These are phyloP conservation scores for Athene cunicularia DNA, from an alignment of 2,113 vertebrate genomes.

Conservation along the genomic window DNA sequence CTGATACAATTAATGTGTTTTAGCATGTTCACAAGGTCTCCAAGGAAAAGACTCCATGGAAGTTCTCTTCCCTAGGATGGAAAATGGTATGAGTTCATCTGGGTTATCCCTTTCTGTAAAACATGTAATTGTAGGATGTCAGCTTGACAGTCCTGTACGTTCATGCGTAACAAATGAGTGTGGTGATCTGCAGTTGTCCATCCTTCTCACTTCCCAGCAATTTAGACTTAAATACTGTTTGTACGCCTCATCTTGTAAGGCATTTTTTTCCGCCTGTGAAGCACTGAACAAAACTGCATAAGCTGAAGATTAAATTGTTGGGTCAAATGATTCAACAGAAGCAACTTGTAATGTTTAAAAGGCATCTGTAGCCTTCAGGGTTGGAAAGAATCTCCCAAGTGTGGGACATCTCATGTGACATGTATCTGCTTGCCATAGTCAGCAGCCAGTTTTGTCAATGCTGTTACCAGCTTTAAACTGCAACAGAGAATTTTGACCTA, in stretches of 20 bases:
- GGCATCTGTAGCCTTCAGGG: background rate
- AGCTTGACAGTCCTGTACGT: background rate
- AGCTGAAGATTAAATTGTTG: background rate
- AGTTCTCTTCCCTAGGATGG: background rate
- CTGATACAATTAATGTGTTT: background rate
- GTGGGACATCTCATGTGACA: fast-evolving
- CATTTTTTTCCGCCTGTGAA: background rate
- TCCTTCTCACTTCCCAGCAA: background rate
- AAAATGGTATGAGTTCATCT: fast-evolving
- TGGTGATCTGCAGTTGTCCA: background rate
- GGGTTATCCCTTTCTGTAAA: background rate
- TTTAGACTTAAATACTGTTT: background rate
- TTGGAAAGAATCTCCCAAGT: background rate
- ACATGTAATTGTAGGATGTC: background rate
- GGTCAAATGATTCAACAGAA: background rate
- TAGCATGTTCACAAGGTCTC: background rate
- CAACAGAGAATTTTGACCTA: background rate
- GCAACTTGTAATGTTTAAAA: background rate
- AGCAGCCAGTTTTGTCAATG: background rate
- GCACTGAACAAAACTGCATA: background rate
- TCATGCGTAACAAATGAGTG: background rate
- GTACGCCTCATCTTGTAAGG: background rate
- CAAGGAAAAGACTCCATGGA: background rate
- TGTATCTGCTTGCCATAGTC: background rate
- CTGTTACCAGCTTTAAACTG: background rate